phyloP scores from a whole-genome alignment of 2,888 invertebrate species.

The Tipula unca region DNA sequence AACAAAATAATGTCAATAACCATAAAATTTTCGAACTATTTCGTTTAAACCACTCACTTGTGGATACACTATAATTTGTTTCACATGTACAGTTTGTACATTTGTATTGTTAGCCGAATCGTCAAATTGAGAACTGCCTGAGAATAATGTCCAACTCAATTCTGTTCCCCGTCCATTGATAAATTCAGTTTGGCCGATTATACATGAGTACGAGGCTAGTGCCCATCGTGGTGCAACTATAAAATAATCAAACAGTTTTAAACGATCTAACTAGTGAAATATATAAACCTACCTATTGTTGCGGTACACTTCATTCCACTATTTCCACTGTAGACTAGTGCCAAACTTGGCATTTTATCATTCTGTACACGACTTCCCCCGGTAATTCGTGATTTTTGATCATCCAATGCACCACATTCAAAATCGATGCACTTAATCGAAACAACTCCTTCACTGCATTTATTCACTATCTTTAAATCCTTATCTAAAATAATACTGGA shows the following conservation, averaged over 20 bases:
- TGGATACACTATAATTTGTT: slow-evolving; percentile 47
- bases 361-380: neutral
- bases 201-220: slow-evolving; percentile 44
- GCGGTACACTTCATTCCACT: slow-evolving; percentile 44
- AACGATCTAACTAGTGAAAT: neutral
- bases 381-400: slow-evolving; percentile 26
- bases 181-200: slow-evolving; percentile 30
- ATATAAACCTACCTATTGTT: slow-evolving; percentile 30
- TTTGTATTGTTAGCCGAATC: slow-evolving; percentile 21
- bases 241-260: slow-evolving; percentile 26
- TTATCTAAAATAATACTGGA: slow-evolving; percentile 37
- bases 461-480: slow-evolving; percentile 41
- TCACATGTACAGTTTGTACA: slow-evolving; percentile 31
- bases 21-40: neutral
- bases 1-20: slow-evolving; percentile 1
- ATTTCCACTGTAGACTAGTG: slow-evolving; percentile 43
- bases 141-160: slow-evolving; percentile 26
- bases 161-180: slow-evolving; percentile 22
- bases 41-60: slow-evolving; percentile 37
- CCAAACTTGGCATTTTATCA: slow-evolving; percentile 48
- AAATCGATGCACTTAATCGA: slow-evolving; percentile 50
- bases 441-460: slow-evolving; percentile 42
- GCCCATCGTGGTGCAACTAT: slow-evolving; percentile 44
- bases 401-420: slow-evolving; percentile 25
- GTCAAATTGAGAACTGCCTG: slow-evolving; percentile 23